Percentiles rank a stretch among this genome's conserved stretches.
These are phyloP conservation scores for Zapus hudsonius DNA, from an alignment of 2,113 vertebrate genomes.

Conservation along the genomic window DNA sequence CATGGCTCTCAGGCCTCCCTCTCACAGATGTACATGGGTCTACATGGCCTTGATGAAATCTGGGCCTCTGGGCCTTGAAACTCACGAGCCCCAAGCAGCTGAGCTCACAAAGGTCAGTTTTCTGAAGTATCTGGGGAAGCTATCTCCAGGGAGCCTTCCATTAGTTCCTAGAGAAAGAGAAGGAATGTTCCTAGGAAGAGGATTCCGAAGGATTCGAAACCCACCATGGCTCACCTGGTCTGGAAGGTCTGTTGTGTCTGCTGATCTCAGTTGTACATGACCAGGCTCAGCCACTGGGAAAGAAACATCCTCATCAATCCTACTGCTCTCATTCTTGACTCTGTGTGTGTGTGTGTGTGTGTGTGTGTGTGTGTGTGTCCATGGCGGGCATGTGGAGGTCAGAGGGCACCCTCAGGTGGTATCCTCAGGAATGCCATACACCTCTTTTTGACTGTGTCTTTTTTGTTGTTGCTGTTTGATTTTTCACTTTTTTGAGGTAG, in stretches of 20 bases:
- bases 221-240: conserved; percentile 21
- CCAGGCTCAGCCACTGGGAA: conserved; percentile 79
- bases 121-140: not conserved
- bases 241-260: not conserved
- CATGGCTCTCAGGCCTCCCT: not conserved
- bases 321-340: no score
- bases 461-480: no score
- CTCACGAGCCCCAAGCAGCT: not conserved
- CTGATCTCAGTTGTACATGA: conserved; percentile 76
- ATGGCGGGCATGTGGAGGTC: no score
- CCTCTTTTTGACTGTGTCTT: no score
- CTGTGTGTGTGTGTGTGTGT: no score
- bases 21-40: not conserved
- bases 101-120: not conserved
- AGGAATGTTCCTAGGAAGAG: not conserved
- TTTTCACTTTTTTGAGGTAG: no score
- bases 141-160: not conserved
- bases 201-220: not conserved
- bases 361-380: no score
- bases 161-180: not conserved
- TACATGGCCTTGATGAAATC: not conserved
- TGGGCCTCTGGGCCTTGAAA: conserved; percentile 16
- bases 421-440: no score
- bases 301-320: not conserved
- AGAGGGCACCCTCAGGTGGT: no score